Evolutionary conservation across 2,888 invertebrate species (phyloP).

Genomic region (Flabesymbios commensalis): DNA sequence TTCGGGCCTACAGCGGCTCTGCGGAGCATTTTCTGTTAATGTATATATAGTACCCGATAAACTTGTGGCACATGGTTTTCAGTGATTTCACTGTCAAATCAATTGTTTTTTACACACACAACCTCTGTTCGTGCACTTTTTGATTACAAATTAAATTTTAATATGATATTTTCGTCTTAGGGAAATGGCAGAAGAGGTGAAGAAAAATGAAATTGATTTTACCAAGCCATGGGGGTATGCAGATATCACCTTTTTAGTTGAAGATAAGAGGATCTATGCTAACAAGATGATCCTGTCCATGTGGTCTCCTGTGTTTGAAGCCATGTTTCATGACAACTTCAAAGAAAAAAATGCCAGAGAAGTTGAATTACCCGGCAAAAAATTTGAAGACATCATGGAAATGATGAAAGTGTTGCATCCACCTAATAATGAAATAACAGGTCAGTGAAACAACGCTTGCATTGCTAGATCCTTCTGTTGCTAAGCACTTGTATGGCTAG

Average conservation of each 20-base stretch:
- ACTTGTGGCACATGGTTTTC: no score
- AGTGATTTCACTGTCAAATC: no score
- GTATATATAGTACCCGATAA: no score
- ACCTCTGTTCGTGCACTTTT: no score
- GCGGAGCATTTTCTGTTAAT: no score
- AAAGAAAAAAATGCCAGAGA: conserved; percentile 35
- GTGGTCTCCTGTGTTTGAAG: conserved; percentile 41
- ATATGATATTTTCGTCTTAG: neutral
- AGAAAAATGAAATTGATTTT: conserved; percentile 27
- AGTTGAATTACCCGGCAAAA: conserved; percentile 36
- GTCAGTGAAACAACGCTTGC: conserved; percentile 24
- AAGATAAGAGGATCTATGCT: conserved; percentile 29
- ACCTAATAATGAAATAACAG: conserved; percentile 34
- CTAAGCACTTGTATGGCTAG: no score
- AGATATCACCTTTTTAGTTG: conserved; percentile 35
- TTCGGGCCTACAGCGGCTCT: no score
- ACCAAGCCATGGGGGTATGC: conserved; percentile 31
- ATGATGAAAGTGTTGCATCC: conserved; percentile 36
- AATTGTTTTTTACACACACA: no score
- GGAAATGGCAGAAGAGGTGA: neutral
- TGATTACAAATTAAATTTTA: no score
- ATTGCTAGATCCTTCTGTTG: no score
- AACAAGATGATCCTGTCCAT: conserved; percentile 34
- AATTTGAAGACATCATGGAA: conserved; percentile 28
- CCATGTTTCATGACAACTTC: conserved; percentile 36